Base-by-base conservation (phyloP, 2,113 vertebrate genomes). In the Gasterosteus nipponicus region DNA sequence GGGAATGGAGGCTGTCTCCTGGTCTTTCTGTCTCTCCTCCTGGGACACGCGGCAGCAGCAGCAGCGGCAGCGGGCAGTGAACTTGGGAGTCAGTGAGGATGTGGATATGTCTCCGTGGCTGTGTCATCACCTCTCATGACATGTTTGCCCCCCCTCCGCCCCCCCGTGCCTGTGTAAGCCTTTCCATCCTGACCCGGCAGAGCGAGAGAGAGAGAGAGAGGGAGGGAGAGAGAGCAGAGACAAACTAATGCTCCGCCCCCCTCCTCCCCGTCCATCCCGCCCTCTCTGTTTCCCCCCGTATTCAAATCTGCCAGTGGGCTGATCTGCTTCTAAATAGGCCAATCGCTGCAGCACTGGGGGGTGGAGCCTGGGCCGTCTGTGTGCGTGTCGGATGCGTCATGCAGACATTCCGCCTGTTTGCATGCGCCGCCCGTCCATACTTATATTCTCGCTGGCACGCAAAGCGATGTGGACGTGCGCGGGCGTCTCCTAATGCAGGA, bases 61-160 rank as follows among this genome's bases (percentile, higher is more conserved):
- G 49, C 49, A 41, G 44, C 66, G n/a, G 61, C 31, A 49, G 69
- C 58, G 19, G 35, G 76, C 51, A 10, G 80, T 49, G 18, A 70
- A 88, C 69, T 85, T 79, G 67, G 78, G 75, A 89, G 70, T 62
- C 78, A 41, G 73, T 5, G 69, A 87, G 87, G 81, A 90, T 86
- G 86, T 86, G 84, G 82, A 66, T 79, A 63, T 26, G 76, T 84
- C 86, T 89, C 81, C 46, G 70, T 75, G 59, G 78, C 83, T 86
- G 85, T 90, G 89, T 91, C 89, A 92, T 92, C 90, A 91, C 91
- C 89, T 90, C 88, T 91, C 91, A 84, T 90, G 91, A 91, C 90
- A 91, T 84, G 86, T 78, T 92, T 87, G 85, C 91, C 54, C 26
- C 86, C 86, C 85, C 74, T 5, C 33, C 0, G 85, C 91, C 53